These are phyloP conservation scores for Paradoxurus hermaphroditus DNA, from an alignment of 2,113 vertebrate genomes.

Conservation along the genomic window DNA sequence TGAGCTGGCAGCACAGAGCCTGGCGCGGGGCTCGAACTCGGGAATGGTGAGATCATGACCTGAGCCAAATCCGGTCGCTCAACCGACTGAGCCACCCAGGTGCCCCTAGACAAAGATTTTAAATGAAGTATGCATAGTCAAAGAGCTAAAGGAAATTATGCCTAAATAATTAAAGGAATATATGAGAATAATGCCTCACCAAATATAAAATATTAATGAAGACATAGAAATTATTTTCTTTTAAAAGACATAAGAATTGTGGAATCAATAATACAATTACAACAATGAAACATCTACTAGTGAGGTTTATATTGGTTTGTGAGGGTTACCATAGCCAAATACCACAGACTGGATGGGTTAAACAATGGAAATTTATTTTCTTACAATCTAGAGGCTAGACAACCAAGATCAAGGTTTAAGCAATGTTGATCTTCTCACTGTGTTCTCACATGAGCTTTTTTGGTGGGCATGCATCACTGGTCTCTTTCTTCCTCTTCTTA, in stretches of 20 bases:
- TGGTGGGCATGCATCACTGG: too few species aligned
- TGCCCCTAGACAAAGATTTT: background rate
- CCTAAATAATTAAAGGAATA: background rate
- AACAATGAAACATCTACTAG: background rate
- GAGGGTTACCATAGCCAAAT: background rate
- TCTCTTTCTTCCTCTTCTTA: background rate
- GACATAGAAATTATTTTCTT: background rate
- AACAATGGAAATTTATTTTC: background rate
- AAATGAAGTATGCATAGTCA: background rate
- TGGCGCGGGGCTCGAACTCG: too few species aligned
- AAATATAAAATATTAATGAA: background rate
- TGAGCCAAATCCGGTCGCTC: too few species aligned
- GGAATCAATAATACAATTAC: background rate
- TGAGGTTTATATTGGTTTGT: background rate
- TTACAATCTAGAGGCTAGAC: background rate
- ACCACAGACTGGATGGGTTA: background rate
- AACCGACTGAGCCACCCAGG: too few species aligned
- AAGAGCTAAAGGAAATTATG: background rate
- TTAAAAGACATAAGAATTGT: background rate
- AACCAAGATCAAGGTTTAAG: background rate
- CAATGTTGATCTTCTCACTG: background rate
- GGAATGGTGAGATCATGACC: too few species aligned
- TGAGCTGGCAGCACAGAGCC: too few species aligned
- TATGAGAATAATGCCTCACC: background rate
- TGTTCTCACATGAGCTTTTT: background rate